Percentiles rank a stretch among this genome's conserved stretches.
phyloP scores from a whole-genome alignment of 2,888 invertebrate genomes.

The Uropetala carovei region DNA sequence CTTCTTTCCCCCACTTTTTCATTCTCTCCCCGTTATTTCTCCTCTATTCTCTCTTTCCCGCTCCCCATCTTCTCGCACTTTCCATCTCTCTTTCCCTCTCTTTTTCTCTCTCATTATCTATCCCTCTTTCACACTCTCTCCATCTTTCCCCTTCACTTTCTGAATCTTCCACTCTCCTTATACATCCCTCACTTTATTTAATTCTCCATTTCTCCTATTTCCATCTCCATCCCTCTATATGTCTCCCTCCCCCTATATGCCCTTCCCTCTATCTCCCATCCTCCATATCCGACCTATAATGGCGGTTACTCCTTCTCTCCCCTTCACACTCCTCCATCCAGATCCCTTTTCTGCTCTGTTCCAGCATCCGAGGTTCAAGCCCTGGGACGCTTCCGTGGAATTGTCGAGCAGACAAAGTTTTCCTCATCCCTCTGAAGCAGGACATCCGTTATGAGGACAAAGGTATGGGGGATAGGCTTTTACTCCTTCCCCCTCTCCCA shows the following conservation, averaged over 20 bases:
- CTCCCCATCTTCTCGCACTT: background rate
- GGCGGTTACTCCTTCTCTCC: background rate
- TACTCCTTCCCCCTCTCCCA: background rate
- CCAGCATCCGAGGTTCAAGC: constrained; percentile 22
- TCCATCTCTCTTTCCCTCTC: background rate
- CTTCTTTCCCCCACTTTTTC: background rate
- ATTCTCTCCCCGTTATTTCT: background rate
- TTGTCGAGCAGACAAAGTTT: constrained; percentile 27
- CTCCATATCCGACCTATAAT: constrained; percentile 6
- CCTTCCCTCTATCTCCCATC: background rate
- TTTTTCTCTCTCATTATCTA: background rate
- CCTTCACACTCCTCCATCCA: background rate
- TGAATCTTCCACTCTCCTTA: background rate
- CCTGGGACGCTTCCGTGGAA: constrained; percentile 18
- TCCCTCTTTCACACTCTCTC: background rate
- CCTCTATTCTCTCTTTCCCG: background rate
- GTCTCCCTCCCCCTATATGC: no score
- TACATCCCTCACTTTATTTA: background rate
- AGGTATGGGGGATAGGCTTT: constrained; percentile 22
- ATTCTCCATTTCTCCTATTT: background rate
- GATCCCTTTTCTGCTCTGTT: background rate
- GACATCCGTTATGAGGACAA: constrained; percentile 26
- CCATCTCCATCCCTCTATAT: no score
- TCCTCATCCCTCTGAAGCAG: background rate
- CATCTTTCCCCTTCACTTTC: background rate